phyloP scores from a whole-genome alignment of 2,888 invertebrate species.

The Gymnosoma rotundatum region DNA sequence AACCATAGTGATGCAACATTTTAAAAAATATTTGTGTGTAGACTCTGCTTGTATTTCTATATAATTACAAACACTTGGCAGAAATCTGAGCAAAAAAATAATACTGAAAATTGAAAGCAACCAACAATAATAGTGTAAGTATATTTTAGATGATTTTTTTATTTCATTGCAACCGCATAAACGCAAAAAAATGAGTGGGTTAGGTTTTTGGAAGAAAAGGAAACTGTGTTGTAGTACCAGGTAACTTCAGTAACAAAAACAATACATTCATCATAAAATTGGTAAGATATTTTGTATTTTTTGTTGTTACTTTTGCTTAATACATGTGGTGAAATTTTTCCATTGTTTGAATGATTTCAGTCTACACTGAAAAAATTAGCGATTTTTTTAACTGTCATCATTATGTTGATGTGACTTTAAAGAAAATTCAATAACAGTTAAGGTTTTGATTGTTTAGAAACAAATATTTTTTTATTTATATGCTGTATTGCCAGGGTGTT shows the following conservation, averaged over 20 bases:
- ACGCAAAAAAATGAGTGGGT: constrained; percentile 61
- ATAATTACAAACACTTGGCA: constrained; percentile 54
- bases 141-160: not conserved
- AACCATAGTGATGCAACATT: constrained; percentile 52
- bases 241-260: constrained; percentile 25
- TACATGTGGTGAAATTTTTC: constrained; percentile 11
- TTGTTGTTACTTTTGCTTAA: not conserved
- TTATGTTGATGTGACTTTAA: too few species aligned
- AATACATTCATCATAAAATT: constrained; percentile 66
- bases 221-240: constrained; percentile 28
- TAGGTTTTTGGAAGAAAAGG: constrained; percentile 53
- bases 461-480: too few species aligned
- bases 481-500: too few species aligned
- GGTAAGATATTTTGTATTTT: constrained; percentile 43
- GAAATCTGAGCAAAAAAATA: not conserved
- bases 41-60: constrained; percentile 43
- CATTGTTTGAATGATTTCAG: not conserved
- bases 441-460: too few species aligned
- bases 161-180: constrained; percentile 35
- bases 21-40: constrained; percentile 27
- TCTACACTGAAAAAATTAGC: not conserved
- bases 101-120: constrained; percentile 48
- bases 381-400: too few species aligned
- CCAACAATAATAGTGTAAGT: constrained; percentile 26
- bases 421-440: too few species aligned